Evolutionary conservation across 2,888 invertebrate genomes (phyloP).

Genomic region (Eustalomyia histrio): DNA sequence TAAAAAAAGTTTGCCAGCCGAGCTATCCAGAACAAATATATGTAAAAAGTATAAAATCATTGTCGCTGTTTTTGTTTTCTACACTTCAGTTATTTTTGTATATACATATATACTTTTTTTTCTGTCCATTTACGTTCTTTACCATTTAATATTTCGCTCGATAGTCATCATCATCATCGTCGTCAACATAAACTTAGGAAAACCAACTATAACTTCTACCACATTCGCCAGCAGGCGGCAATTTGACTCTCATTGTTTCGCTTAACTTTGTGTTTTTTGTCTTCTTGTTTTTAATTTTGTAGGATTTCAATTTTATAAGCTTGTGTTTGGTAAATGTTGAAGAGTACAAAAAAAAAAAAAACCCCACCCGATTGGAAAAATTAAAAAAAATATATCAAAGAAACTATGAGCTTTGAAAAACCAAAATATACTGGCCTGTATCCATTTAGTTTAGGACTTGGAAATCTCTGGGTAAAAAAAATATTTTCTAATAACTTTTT

Average conservation of each 20-base stretch:
- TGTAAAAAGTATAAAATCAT: slow-evolving; percentile 29
- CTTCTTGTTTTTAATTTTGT: not conserved
- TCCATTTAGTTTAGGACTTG: too few species aligned
- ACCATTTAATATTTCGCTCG: slow-evolving; percentile 39
- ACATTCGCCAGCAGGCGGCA: slow-evolving; percentile 48
- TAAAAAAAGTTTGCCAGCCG: slow-evolving; percentile 33
- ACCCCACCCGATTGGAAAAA: too few species aligned
- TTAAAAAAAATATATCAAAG: too few species aligned
- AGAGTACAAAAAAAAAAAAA: not conserved
- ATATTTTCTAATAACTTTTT: too few species aligned
- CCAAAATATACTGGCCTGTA: too few species aligned
- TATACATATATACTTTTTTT: too few species aligned
- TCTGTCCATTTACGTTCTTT: slow-evolving; percentile 44
- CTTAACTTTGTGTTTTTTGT: not conserved
- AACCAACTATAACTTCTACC: slow-evolving; percentile 10
- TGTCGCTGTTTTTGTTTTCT: slow-evolving; percentile 45
- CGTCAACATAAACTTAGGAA: slow-evolving; percentile 24
- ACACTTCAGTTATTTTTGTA: slow-evolving; percentile 50
- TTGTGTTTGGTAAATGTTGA: slow-evolving; percentile 6
- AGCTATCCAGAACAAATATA: slow-evolving; percentile 14
- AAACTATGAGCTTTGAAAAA: too few species aligned
- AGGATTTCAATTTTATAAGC: slow-evolving; percentile 33
- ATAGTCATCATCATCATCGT: slow-evolving; percentile 27
- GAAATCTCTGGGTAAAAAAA: too few species aligned
- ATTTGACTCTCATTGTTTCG: slow-evolving; percentile 41